phyloP scores from a whole-genome alignment of 2,888 invertebrate species.

The Iselma pallidipennis region DNA sequence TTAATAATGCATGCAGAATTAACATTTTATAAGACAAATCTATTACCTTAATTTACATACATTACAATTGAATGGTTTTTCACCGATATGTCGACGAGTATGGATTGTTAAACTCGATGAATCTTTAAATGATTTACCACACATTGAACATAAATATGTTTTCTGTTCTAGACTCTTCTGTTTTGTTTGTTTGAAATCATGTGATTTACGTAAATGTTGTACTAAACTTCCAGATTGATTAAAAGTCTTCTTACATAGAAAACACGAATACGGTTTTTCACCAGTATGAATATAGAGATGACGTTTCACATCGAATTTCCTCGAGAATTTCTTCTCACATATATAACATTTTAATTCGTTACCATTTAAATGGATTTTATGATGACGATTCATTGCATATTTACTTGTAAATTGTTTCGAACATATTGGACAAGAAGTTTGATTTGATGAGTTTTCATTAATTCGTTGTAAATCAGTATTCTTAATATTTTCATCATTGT shows the following conservation, averaged over 20 bases:
- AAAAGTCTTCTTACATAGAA: constrained; percentile 36
- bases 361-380: constrained; percentile 33
- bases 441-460: constrained; percentile 2
- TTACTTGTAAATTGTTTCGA: constrained; percentile 32
- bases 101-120: constrained; percentile 44
- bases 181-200: constrained; percentile 23
- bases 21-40: neutral
- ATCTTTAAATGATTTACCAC: constrained; percentile 45
- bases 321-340: constrained; percentile 35
- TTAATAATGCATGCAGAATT: too few species aligned
- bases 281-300: constrained; percentile 44
- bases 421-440: constrained; percentile 34
- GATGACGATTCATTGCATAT: constrained; percentile 38
- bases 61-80: constrained; percentile 42
- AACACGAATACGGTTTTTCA: constrained; percentile 37
- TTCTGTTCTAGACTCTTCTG: constrained; percentile 23
- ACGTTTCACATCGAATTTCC: constrained; percentile 42
- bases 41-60: constrained; percentile 41
- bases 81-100: constrained; percentile 41
- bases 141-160: constrained; percentile 42
- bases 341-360: constrained; percentile 35
- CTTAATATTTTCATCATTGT: constrained; percentile 1
- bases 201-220: constrained; percentile 35
- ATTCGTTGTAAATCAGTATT: constrained; percentile 14
- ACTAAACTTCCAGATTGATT: constrained; percentile 41